Percentiles rank a stretch among this genome's conserved stretches.
These are phyloP conservation scores for Papilio polytes DNA, from an alignment of 1,140 invertebrate genomes.

Conservation along the genomic window DNA sequence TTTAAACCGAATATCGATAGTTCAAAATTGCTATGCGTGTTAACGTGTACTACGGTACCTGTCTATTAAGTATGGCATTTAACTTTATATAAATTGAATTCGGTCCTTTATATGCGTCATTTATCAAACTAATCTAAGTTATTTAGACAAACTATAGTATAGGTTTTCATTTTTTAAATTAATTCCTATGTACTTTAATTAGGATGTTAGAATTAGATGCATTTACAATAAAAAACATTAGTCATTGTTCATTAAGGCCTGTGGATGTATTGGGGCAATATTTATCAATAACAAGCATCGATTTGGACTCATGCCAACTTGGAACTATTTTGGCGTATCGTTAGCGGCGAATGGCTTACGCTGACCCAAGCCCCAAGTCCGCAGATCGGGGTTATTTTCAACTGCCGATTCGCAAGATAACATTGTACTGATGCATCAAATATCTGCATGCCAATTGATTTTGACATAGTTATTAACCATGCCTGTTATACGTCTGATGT, in stretches of 20 bases:
- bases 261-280: conserved; percentile 37
- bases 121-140: no score
- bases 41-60: no score
- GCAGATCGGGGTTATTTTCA: conserved; percentile 40
- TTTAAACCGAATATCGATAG: no score
- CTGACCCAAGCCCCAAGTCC: conserved; percentile 46
- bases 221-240: background rate
- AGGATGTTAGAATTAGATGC: background rate
- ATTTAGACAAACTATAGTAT: no score
- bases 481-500: background rate
- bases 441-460: conserved; percentile 1
- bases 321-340: conserved; percentile 55
- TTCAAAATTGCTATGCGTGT: no score
- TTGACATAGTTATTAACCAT: background rate
- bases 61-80: no score
- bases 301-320: conserved; percentile 54
- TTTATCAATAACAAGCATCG: conserved; percentile 51
- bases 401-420: conserved; percentile 46
- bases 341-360: conserved; percentile 49
- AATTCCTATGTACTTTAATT: background rate
- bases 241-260: conserved; percentile 54
- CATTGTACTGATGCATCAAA: conserved; percentile 35
- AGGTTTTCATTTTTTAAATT: no score
- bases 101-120: no score
- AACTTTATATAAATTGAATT: no score